Percentiles rank a stretch among this genome's conserved stretches.
Evolutionary conservation across 2,113 vertebrate species (phyloP).

Genomic region (Salvelinus fontinalis): DNA sequence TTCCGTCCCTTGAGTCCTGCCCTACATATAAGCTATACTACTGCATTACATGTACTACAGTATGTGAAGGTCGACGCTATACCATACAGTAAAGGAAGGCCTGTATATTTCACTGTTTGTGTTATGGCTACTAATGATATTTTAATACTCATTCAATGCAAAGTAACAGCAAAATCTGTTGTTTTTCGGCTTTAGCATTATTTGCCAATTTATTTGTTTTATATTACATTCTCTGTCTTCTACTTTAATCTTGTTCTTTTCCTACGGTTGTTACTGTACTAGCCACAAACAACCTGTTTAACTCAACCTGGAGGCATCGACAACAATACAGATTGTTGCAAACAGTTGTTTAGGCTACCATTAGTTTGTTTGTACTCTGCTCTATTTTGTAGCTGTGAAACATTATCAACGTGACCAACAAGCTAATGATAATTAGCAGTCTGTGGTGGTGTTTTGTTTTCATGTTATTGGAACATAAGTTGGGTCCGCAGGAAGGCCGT

Average conservation of each 20-base stretch:
- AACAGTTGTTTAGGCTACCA: conserved; percentile 14
- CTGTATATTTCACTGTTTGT: no score
- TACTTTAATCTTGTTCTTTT: no score
- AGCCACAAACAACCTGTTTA: no score
- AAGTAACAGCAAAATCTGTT: no score
- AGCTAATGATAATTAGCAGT: conserved; percentile 21
- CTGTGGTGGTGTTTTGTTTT: conserved; percentile 11
- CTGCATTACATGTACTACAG: conserved; percentile 24
- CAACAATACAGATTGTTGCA: no score
- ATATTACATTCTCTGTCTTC: no score
- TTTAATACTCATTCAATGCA: no score
- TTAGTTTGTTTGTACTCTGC: conserved; percentile 31
- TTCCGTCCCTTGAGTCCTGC: conserved; percentile 20
- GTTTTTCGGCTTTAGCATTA: no score
- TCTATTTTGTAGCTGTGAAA: background rate
- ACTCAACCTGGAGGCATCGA: no score
- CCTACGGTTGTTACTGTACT: no score
- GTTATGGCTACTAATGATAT: no score
- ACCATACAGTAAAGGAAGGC: background rate
- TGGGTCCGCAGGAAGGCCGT: conserved; percentile 25
- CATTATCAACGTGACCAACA: conserved; percentile 16
- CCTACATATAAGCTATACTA: conserved; percentile 1
- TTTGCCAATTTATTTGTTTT: no score
- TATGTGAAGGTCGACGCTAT: background rate
- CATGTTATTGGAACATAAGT: conserved; percentile 40